phyloP scores from a whole-genome alignment of 2,888 invertebrate genomes.

The Sisyra nigra region DNA sequence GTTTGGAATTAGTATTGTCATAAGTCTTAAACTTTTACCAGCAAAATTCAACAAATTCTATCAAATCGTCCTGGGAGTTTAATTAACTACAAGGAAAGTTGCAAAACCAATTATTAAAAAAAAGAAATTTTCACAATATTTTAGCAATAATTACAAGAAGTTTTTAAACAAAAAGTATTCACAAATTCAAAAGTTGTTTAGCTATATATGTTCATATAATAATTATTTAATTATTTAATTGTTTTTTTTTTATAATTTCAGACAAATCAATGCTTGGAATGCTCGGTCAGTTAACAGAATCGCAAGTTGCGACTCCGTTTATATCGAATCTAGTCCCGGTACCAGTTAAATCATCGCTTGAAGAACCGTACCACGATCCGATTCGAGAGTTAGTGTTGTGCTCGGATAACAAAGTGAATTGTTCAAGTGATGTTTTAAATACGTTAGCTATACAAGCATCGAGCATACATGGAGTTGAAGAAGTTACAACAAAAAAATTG shows the following conservation, averaged over 20 bases:
- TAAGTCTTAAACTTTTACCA: too few species aligned
- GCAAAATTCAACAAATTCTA: too few species aligned
- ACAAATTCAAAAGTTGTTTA: too few species aligned
- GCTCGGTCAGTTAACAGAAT: conserved; percentile 20
- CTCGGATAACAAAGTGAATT: conserved; percentile 28
- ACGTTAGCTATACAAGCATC: conserved; percentile 44
- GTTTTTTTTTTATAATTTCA: background rate
- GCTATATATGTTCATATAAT: too few species aligned
- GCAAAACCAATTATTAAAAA: too few species aligned
- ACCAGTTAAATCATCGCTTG: conserved; percentile 10
- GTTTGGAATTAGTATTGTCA: too few species aligned
- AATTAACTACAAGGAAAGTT: too few species aligned
- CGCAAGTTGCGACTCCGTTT: conserved; percentile 14
- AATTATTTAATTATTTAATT: too few species aligned
- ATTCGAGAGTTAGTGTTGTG: conserved; percentile 44
- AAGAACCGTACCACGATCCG: conserved; percentile 32
- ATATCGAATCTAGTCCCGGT: background rate
- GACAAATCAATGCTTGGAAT: conserved; percentile 19
- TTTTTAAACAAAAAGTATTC: too few species aligned
- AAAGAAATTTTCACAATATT: too few species aligned
- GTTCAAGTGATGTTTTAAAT: conserved; percentile 31
- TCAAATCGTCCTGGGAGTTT: too few species aligned
- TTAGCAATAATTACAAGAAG: too few species aligned
- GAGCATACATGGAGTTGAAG: conserved; percentile 34
- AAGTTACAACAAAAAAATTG: conserved; percentile 17